Base-by-base conservation (phyloP, 2,888 invertebrate genomes). In the Chrysolina oricalcia region DNA sequence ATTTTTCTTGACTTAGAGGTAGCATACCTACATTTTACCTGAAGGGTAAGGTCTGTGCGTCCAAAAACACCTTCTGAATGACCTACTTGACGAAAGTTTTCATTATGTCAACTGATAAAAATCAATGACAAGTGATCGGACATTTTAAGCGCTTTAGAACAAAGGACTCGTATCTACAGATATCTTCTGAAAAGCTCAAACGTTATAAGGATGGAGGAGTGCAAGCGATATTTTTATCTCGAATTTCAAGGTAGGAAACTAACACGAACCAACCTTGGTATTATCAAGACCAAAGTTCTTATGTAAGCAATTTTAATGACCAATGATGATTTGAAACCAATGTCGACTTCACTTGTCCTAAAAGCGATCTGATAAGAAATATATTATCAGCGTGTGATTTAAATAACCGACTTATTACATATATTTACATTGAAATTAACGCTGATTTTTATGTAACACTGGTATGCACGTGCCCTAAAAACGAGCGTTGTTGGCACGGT, bases 401-500 rank as follows among this genome's bases (percentile, higher is more conserved):
- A 48, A 48, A 48, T 43, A 48, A 48, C 48, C 17, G 48, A 67
- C 48, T 67, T n/a, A 23, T 21, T 9, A 56, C 23, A 23, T 13
- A n/a, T n/a, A 56, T 56, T 21, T 56, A 56, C 56, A 19, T 56
- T 56, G 23, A 56, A 21, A 68, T 67, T 50, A 68, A 73, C 68
- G 68, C 63, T 40, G 69, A n/a, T 53, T 77, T n/a, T 77, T 77
- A 77, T 64, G 46, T 73, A 77, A 76, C 71, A 50, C 41, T 23
- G 19, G 13, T 23, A 27, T 72, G 11, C 76, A 78, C 78, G 78
- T 78, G 78, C 41, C 75, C 73, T 62, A 62, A 63, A 76, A 67
- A 68, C 72, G 43, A 62, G n/a, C 68, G 74, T 71, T 70, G 70
- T 74, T 78, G 78, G 78, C 78, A 76, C 74, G 56, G 68, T 76